These are phyloP conservation scores for Pachycephus smyrnensis DNA, from an alignment of 2,888 invertebrate genomes.

Conservation along the genomic window DNA sequence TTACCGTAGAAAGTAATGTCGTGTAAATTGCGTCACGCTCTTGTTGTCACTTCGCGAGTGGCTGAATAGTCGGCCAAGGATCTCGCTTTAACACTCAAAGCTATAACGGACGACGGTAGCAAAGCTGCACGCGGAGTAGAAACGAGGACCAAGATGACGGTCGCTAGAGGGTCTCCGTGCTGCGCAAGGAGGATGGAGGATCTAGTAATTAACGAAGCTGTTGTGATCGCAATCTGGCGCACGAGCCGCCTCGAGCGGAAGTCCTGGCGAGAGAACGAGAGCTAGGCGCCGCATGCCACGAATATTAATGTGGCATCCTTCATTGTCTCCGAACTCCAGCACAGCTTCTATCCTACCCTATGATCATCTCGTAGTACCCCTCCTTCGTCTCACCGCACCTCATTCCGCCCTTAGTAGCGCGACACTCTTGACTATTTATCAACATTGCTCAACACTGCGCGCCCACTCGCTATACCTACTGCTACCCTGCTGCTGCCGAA, in stretches of 20 bases:
- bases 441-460: not conserved
- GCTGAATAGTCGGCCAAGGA: not conserved
- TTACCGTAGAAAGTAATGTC: not conserved
- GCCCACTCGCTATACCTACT: not conserved
- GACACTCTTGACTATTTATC: conserved; percentile 4
- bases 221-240: conserved; percentile 58
- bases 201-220: conserved; percentile 61
- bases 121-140: not conserved
- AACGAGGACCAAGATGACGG: not conserved
- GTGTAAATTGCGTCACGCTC: not conserved
- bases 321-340: conserved; percentile 42
- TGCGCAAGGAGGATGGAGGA: conserved; percentile 34
- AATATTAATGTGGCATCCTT: conserved; percentile 55
- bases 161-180: conserved; percentile 8
- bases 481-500: not conserved
- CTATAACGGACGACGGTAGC: not conserved
- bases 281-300: conserved; percentile 35
- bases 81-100: not conserved
- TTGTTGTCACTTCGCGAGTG: not conserved
- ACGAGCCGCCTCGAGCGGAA: conserved; percentile 48
- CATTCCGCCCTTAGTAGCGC: not conserved
- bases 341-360: conserved; percentile 1
- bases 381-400: not conserved
- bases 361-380: conserved; percentile 6
- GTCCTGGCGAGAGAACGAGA: conserved; percentile 10